Evolutionary conservation across 2,888 invertebrate genomes (phyloP).

Genomic region (Macrophya alboannulata): DNA sequence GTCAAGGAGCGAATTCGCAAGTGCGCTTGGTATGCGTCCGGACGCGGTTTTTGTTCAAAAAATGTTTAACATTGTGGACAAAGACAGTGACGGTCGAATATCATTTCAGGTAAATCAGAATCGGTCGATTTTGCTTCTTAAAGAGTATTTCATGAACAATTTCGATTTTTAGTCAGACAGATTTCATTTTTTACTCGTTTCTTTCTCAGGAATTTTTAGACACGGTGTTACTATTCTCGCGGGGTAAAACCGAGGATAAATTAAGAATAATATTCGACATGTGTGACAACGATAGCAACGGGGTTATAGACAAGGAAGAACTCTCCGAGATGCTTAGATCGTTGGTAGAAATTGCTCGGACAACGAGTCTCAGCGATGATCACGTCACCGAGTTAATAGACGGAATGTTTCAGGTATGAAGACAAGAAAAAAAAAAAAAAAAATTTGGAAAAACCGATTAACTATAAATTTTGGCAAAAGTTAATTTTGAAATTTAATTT

Average conservation of each 20-base stretch:
- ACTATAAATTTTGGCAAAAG: background rate
- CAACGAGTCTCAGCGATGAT: constrained; percentile 94
- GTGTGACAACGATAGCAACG: constrained; percentile 97
- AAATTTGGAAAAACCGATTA: background rate
- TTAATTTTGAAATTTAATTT: constrained; percentile 36
- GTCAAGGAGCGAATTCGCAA: constrained; percentile 96
- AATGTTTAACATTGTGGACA: constrained; percentile 99
- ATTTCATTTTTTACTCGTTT: background rate
- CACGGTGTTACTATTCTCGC: constrained; percentile 95
- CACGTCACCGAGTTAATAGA: constrained; percentile 96
- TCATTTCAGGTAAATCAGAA: constrained; percentile 92
- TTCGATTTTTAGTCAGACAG: constrained; percentile 3
- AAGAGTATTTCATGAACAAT: constrained; percentile 1
- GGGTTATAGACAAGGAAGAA: constrained; percentile 96
- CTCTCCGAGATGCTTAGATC: constrained; percentile 96
- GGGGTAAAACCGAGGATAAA: constrained; percentile 96
- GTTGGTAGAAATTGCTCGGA: constrained; percentile 95
- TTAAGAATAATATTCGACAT: constrained; percentile 97
- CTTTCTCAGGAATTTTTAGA: constrained; percentile 91
- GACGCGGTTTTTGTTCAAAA: constrained; percentile 97
- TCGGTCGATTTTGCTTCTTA: background rate
- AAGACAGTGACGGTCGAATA: constrained; percentile 95
- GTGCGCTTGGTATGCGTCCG: constrained; percentile 96
- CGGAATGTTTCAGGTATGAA: constrained; percentile 92
- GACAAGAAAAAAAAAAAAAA: constrained; percentile 66